phyloP scores from a whole-genome alignment of 2,113 vertebrate genomes.

The Lonchura striata region DNA sequence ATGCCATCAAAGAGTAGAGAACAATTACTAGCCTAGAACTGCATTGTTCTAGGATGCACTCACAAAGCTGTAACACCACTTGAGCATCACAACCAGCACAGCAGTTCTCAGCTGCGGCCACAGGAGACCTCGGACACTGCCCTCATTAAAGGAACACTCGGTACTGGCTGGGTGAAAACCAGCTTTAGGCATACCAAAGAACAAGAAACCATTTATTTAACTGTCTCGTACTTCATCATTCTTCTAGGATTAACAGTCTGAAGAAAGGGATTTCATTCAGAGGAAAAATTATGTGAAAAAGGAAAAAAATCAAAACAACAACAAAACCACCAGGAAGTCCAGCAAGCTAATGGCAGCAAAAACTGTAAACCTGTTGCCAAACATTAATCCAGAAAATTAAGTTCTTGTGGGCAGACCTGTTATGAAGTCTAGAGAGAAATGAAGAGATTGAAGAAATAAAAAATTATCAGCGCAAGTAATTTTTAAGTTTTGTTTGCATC shows the following conservation, averaged over 20 bases:
- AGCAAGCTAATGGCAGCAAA: neutral
- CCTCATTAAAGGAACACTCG: neutral
- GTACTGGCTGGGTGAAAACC: neutral
- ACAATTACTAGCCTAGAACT: neutral
- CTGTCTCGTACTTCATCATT: neutral
- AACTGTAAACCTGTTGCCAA: neutral
- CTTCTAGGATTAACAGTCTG: neutral
- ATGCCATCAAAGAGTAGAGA: neutral
- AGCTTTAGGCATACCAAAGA: neutral
- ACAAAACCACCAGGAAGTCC: neutral
- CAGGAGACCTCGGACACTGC: neutral
- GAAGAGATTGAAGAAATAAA: neutral
- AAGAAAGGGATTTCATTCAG: neutral
- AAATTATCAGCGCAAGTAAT: neutral
- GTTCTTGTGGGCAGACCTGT: neutral
- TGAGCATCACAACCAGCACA: neutral
- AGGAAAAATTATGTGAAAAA: fast-evolving
- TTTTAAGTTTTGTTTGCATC: neutral
- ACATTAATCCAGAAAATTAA: neutral
- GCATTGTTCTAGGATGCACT: neutral
- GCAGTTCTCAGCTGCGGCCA: neutral
- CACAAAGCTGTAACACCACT: neutral
- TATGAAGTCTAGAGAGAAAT: neutral
- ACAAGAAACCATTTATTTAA: neutral
- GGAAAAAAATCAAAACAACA: neutral